Base-by-base conservation (phyloP, 1,140 invertebrate species). In the Thereuonema tuberculata region DNA sequence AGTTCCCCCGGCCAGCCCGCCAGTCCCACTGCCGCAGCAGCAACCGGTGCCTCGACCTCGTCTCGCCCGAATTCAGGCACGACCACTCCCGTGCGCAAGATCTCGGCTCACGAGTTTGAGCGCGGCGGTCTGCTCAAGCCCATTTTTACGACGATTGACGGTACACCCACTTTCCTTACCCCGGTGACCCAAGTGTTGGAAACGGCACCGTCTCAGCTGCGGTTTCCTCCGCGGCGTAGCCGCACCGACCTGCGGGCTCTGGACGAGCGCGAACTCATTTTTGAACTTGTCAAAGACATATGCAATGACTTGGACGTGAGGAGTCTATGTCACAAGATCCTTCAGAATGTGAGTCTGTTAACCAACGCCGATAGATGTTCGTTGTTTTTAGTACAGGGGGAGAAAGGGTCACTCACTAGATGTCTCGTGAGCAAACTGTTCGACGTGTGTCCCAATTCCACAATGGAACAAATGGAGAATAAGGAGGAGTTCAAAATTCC, bases 281-380 rank as follows among this genome's bases (percentile, higher is more conserved):
- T 95, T 73, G 92, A 96, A 75, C 74, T 96, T 78, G 92, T 93
- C 68, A 94, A 95, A 75, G 92, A 95, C 72, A 95, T 96, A 67
- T 96, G 90, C 75, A 93, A 95, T 73, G 93, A 96, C 71, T 74
- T 97, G 67, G 93, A 97, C 67, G 85, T 96, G 21, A 81, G 88
- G 59, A 91, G 89, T 17, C 72, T 96, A 63, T 95, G 92, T 71
- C 90, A 95, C 77, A 97, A 97, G 75, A 97, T 96, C 68, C 78
- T 97, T 24, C 92, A 64, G 60, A 96, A 96, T 70, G 91, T 96
- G 21, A 89, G 87, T 65, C 89, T 93, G 56, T 75, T 97, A 3
- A 76, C 94, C 55, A 87, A 92, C 68, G 92, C 93, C 0, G 93
- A 96, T 75, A 77, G 92, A 24, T 92, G 91, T 46, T 96, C 92